Evolutionary conservation across 2,113 vertebrate species (phyloP).

Genomic region (Nannobrachium achirus): DNA sequence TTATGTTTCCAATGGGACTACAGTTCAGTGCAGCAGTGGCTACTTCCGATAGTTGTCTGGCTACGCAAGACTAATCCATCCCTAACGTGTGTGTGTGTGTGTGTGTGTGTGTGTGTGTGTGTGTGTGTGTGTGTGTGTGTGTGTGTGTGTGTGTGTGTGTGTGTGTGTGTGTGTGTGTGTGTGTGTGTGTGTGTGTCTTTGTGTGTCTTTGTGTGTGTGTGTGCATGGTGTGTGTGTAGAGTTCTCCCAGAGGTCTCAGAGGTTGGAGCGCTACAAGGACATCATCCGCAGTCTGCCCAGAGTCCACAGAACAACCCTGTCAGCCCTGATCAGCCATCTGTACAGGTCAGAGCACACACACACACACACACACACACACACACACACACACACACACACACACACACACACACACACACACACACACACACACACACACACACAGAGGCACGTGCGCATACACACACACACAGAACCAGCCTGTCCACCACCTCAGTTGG

Average conservation of each 20-base stretch:
- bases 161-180: not conserved
- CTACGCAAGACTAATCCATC: too few species aligned
- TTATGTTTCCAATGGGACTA: too few species aligned
- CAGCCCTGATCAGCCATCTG: slow-evolving; percentile 91
- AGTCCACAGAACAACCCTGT: slow-evolving; percentile 91
- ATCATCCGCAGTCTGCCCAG: slow-evolving; percentile 88
- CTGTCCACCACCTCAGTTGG: too few species aligned
- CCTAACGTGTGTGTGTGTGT: too few species aligned
- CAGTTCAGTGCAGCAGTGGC: too few species aligned
- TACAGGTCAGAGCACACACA: slow-evolving; percentile 83
- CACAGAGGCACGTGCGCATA: too few species aligned
- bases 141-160: not conserved
- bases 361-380: slow-evolving; percentile 1
- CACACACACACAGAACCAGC: too few species aligned
- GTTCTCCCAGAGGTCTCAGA: slow-evolving; percentile 79
- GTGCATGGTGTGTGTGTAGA: slow-evolving; percentile 65
- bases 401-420: not conserved
- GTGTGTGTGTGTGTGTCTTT: not conserved
- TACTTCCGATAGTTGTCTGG: too few species aligned
- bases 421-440: too few species aligned
- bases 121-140: too few species aligned
- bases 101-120: too few species aligned
- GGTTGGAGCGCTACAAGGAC: slow-evolving; percentile 92
- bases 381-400: slow-evolving; percentile 1
- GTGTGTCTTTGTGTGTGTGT: not conserved